Evolutionary conservation across 2,888 invertebrate genomes (phyloP), one percentile per base, ranked within the genome.

Genomic region (Phymatocera aterrima): DNA sequence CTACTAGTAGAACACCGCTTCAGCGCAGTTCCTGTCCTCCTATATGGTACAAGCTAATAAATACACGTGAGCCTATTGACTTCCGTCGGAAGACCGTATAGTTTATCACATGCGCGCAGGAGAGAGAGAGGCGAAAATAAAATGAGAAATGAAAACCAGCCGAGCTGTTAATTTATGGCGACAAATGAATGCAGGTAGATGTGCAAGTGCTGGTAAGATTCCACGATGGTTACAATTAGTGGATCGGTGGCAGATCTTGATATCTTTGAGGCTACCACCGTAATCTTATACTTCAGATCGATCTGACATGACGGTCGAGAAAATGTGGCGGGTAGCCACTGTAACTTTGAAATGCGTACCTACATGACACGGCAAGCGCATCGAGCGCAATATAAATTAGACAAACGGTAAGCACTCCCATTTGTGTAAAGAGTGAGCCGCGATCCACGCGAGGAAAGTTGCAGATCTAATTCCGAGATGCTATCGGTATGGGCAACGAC

Each of bases 321-420:
- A 37, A 64, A 64, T 37, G 37, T 64, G 24, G 37, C n/a, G n/a
- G 18, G 37, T 28, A 37, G 2, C 34, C 6, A 61, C n/a, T 34
- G 37, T 61, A 37, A 61, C 6, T 61, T 37, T 3, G 15, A 37
- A 64, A 64, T 37, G 61, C n/a, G 37, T 18, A 34, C 61, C 34
- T 64, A 64, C 46, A 46, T 46, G 46, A 46, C 18, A 46, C 40
- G 46, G 68, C 34, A 34, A 43, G 46, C 68, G 46, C 46, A 68
- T 43, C 68, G 43, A 34, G 43, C 68, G 46, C 68, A 31, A 68
- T 68, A 72, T 72, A 51, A 72, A 72, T 72, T 51, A 72, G 34
- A 34, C 12, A 51, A 51, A 51, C 15, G 21, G 51, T 51, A 31
- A 34, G 57, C 28, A 5, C 18, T 51, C n/a, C 51, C 51, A 34